Evolutionary conservation across 2,797 vertebrate species (phyloP).

Genomic region (Rhyacichthys aspro): DNA sequence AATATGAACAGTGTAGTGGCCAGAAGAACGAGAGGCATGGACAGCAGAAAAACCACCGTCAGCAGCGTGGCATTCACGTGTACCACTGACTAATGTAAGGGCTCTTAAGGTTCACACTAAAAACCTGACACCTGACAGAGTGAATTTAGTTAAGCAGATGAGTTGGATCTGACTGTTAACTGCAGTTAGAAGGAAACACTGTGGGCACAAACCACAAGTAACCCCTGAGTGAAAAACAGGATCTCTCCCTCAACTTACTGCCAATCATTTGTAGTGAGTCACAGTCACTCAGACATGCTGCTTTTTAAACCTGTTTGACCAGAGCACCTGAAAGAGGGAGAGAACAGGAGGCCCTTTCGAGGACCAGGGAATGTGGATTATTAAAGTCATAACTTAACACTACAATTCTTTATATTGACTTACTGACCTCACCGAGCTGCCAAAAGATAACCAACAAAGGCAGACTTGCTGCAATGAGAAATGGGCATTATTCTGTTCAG

Average conservation of each 20-base stretch:
- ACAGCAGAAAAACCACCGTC: background rate
- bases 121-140: background rate
- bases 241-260: conserved; percentile 7
- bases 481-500: no score
- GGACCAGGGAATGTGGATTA: background rate
- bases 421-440: no score
- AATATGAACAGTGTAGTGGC: conserved; percentile 10
- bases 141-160: no score
- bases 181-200: conserved; percentile 35
- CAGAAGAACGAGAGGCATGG: conserved; percentile 4
- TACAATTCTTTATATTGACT: no score
- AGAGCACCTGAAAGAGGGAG: conserved; percentile 25
- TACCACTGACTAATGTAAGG: no score
- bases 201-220: conserved; percentile 32
- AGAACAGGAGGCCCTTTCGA: conserved; percentile 26
- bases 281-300: conserved; percentile 31
- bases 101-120: background rate
- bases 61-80: no score
- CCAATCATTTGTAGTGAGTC: conserved; percentile 47
- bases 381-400: background rate
- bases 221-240: conserved; percentile 23
- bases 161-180: conserved; percentile 19
- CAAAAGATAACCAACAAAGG: no score
- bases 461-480: no score
- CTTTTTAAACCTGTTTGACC: conserved; percentile 71